Evolutionary conservation across 53 echinoderm and acorn worm genomes (phyloP).

Genomic region (Pentamera pediparva): DNA sequence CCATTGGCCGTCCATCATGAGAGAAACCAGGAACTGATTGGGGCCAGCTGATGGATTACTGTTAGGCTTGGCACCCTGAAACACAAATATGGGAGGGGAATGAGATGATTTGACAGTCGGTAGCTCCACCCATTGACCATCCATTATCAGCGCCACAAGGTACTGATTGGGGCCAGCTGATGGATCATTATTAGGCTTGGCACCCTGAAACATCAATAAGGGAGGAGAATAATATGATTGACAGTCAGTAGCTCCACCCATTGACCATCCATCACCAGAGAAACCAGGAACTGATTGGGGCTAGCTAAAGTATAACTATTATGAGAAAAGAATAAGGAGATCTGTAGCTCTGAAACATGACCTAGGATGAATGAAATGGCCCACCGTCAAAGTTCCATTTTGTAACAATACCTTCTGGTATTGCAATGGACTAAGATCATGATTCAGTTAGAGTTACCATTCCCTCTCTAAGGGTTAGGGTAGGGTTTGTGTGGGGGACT

Average conservation of each 20-base stretch:
- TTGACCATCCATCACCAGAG: slow-evolving; percentile 20
- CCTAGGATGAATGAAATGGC: too few species aligned
- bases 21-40: slow-evolving; percentile 4
- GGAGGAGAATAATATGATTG: not conserved
- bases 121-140: slow-evolving; percentile 14
- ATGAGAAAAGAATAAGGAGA: too few species aligned
- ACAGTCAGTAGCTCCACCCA: slow-evolving; percentile 6
- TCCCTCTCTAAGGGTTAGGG: too few species aligned
- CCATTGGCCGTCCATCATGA: slow-evolving; percentile 20
- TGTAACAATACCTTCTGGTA: too few species aligned
- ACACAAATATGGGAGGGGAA: not conserved
- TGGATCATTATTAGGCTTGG: too few species aligned
- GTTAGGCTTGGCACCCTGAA: not conserved
- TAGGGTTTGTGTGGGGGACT: too few species aligned
- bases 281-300: not conserved
- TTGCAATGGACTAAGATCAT: too few species aligned
- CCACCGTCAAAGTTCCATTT: too few species aligned
- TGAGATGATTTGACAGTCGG: too few species aligned
- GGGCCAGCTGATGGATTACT: not conserved
- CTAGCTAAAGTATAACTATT: not conserved
- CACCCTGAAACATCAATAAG: not conserved
- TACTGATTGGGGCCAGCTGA: not conserved
- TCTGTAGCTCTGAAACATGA: too few species aligned
- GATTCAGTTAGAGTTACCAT: too few species aligned
- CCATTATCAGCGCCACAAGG: slow-evolving; percentile 1